A percentile compares a stretch with the other conserved stretches of the same genome.
Conservation (phyloP, 2,888 invertebrate species). For the Criorhina ranunculi region DNA sequence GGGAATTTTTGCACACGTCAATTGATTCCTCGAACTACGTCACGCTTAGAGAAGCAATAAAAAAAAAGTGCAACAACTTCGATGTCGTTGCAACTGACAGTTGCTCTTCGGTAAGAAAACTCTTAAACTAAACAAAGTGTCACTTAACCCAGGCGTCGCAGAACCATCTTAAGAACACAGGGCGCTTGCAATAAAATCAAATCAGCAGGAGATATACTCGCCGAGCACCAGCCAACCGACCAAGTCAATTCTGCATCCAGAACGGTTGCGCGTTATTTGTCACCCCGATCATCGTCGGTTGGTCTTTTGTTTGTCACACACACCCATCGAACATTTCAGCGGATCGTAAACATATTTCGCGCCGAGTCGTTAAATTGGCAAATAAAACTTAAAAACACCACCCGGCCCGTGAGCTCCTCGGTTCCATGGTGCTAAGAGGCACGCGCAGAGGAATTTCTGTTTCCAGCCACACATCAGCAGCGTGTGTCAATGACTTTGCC, state of each 20-base stretch:
- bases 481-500: slow-evolving; percentile 58
- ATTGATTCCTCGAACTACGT: slow-evolving; percentile 30
- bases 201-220: slow-evolving; percentile 43
- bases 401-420: neutral
- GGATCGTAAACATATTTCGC: slow-evolving; percentile 69
- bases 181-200: slow-evolving; percentile 55
- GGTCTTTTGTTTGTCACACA: slow-evolving; percentile 27
- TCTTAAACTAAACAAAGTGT: slow-evolving; percentile 27
- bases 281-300: slow-evolving; percentile 35
- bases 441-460: slow-evolving; percentile 30
- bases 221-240: neutral
- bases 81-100: slow-evolving; percentile 2
- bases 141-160: slow-evolving; percentile 1
- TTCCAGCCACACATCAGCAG: too few species aligned
- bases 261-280: slow-evolving; percentile 50
- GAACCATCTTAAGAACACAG: slow-evolving; percentile 6
- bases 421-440: neutral
- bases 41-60: slow-evolving; percentile 7
- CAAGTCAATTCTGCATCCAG: neutral
- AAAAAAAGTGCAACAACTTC: slow-evolving; percentile 28
- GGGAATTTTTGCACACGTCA: slow-evolving; percentile 7
- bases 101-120: neutral
- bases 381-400: slow-evolving; percentile 23
- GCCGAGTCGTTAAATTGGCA: slow-evolving; percentile 57
- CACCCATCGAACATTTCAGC: slow-evolving; percentile 67